phyloP scores from a whole-genome alignment of 2,797 vertebrate species.

The Notolabrus celidotus region DNA sequence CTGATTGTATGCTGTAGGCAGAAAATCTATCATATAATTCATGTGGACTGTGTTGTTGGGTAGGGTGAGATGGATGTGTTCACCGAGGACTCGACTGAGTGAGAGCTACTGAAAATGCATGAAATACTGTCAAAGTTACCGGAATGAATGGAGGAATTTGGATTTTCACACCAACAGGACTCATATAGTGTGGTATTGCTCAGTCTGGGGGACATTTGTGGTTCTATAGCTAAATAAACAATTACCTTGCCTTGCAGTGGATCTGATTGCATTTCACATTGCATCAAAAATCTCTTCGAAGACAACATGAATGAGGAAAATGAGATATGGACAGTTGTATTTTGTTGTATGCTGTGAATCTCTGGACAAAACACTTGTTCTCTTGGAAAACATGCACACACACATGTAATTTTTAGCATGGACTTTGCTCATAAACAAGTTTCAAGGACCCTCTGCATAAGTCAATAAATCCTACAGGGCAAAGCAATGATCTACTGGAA shows the following conservation, averaged over 20 bases:
- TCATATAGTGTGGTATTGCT: conserved; percentile 3
- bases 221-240: conserved; percentile 23
- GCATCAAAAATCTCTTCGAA: conserved; percentile 3
- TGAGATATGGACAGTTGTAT: not conserved
- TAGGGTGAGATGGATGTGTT: conserved; percentile 36
- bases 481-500: conserved; percentile 12
- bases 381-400: conserved; percentile 57
- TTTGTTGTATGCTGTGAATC: conserved; percentile 12
- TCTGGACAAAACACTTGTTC: conserved; percentile 36
- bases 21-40: conserved; percentile 12
- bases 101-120: conserved; percentile 30
- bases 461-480: conserved; percentile 50
- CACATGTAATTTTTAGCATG: conserved; percentile 37
- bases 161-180: not conserved
- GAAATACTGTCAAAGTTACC: conserved; percentile 10
- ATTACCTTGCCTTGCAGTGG: conserved; percentile 1
- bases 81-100: conserved; percentile 11
- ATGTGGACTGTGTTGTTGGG: conserved; percentile 11
- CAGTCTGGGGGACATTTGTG: conserved; percentile 12
- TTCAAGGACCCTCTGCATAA: conserved; percentile 57
- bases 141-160: conserved; percentile 23
- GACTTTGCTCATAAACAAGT: conserved; percentile 67
- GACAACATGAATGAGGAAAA: not conserved
- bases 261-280: not conserved
- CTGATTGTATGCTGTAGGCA: not conserved